Evolutionary conservation across 1,140 invertebrate genomes (phyloP).

Genomic region (Drosophila pectinifera): DNA sequence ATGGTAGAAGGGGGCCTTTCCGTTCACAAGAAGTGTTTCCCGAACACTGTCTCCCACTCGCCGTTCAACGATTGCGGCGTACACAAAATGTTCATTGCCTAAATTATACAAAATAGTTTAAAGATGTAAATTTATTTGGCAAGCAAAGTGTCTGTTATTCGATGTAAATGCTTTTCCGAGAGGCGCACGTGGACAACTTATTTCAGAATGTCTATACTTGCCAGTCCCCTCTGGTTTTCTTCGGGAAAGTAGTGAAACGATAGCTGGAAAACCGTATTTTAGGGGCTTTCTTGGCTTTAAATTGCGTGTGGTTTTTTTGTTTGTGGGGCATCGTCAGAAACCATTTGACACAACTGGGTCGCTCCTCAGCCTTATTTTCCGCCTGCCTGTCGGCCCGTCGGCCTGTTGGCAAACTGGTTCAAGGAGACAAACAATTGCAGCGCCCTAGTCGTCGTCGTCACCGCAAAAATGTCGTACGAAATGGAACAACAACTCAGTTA

Average conservation of each 20-base stretch:
- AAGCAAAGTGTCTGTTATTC: constrained; percentile 54
- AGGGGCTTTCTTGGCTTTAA: constrained; percentile 35
- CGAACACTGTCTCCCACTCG: constrained; percentile 24
- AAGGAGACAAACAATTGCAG: constrained; percentile 78
- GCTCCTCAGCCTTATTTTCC: constrained; percentile 26
- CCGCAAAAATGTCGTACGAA: constrained; percentile 73
- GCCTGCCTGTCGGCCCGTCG: constrained; percentile 22
- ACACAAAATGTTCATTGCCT: constrained; percentile 38
- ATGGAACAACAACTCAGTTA: constrained; percentile 59
- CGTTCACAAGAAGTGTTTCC: constrained; percentile 17
- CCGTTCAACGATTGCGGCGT: constrained; percentile 12
- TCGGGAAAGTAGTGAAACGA: constrained; percentile 37
- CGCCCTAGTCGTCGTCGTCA: constrained; percentile 13
- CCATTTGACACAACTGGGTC: constrained; percentile 65
- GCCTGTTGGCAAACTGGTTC: constrained; percentile 65
- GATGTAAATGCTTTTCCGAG: constrained; percentile 36
- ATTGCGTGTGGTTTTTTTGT: constrained; percentile 27
- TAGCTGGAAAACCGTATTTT: constrained; percentile 23
- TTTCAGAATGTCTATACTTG: background rate
- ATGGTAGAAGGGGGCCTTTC: background rate
- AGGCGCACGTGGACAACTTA: constrained; percentile 33
- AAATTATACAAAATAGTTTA: constrained; percentile 55
- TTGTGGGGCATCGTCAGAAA: constrained; percentile 31
- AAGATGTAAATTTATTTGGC: constrained; percentile 73
- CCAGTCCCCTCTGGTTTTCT: constrained; percentile 34